phyloP scores from a whole-genome alignment of 2,113 vertebrate species.

The Myrmecophaga tridactyla region DNA sequence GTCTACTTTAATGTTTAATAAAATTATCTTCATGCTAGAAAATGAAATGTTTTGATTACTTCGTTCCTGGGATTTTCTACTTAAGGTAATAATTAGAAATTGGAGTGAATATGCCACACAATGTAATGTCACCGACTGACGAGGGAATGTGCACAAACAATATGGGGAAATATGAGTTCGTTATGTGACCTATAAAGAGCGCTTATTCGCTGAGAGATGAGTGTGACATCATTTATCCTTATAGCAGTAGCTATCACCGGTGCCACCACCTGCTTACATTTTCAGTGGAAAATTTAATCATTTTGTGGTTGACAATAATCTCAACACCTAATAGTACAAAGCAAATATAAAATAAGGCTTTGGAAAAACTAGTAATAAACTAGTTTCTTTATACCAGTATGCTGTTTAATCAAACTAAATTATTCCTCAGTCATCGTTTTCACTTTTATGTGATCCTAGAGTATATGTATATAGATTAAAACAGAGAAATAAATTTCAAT shows the following conservation, averaged over 20 bases:
- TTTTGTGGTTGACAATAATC: constrained; percentile 31
- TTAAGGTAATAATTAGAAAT: neutral
- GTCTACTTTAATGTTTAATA: no score
- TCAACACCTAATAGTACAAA: no score
- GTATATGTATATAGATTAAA: neutral
- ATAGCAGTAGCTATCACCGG: constrained; percentile 36
- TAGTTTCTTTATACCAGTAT: neutral
- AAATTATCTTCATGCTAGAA: neutral
- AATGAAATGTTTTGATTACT: neutral
- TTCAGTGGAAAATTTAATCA: constrained; percentile 58
- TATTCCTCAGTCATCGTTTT: neutral
- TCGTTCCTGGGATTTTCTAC: neutral
- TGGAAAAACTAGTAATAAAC: no score
- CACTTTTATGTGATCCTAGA: neutral
- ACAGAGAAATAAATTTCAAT: neutral
- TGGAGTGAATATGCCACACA: neutral
- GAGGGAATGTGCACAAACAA: neutral
- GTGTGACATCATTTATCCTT: constrained; percentile 24
- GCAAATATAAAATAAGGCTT: no score
- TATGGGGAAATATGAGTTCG: neutral
- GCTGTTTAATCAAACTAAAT: neutral
- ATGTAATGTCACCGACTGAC: neutral
- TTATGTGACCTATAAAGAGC: neutral
- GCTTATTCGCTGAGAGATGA: neutral
- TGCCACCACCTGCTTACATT: constrained; percentile 64